Conservation (phyloP, 2,797 vertebrate species). For the Chiroxiphia lanceolata region DNA sequence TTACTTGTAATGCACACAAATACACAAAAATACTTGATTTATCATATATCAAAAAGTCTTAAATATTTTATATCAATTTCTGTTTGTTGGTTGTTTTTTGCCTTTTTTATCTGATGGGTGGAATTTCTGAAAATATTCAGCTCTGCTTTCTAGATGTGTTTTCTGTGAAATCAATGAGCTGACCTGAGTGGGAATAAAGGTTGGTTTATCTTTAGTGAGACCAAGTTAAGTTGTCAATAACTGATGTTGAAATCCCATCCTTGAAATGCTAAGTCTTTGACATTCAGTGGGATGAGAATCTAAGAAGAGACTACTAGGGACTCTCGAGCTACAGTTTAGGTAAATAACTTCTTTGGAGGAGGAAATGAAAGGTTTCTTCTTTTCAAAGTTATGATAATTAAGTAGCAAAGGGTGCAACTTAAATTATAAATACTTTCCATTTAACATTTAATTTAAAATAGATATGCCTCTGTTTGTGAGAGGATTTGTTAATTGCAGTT, state of each 20-base stretch:
- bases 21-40: not conserved
- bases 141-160: constrained; percentile 40
- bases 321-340: constrained; percentile 23
- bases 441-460: constrained; percentile 47
- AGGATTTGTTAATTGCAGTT: constrained; percentile 4
- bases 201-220: constrained; percentile 53
- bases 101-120: not conserved
- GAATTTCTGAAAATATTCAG: constrained; percentile 14
- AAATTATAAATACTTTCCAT: constrained; percentile 37
- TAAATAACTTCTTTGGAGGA: constrained; percentile 40
- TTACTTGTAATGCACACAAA: not conserved
- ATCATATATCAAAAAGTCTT: not conserved
- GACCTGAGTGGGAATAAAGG: constrained; percentile 61
- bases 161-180: constrained; percentile 33
- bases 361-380: constrained; percentile 2
- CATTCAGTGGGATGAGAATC: constrained; percentile 58
- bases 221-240: constrained; percentile 46
- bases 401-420: constrained; percentile 7
- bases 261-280: constrained; percentile 36
- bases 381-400: constrained; percentile 29
- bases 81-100: not conserved
- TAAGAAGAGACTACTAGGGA: constrained; percentile 29
- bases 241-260: constrained; percentile 28
- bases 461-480: not conserved
- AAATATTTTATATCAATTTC: not conserved